A percentile compares a stretch with the other conserved stretches of the same genome.
These are phyloP conservation scores for Drosophila cognata DNA, from an alignment of 2,888 invertebrate species.

Conservation along the genomic window DNA sequence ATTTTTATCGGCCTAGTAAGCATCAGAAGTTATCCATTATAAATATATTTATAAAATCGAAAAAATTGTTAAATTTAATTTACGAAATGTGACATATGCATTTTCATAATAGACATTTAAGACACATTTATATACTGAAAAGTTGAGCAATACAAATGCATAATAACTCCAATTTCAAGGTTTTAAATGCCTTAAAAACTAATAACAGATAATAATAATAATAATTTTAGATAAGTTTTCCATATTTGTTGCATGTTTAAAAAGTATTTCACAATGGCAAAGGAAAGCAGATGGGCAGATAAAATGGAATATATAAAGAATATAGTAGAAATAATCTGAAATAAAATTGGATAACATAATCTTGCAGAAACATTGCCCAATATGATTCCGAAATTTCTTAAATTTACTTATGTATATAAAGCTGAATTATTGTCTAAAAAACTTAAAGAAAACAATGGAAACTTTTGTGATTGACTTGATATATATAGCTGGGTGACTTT, in stretches of 20 bases:
- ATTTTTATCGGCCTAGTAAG: neutral
- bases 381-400: neutral
- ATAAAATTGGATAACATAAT: neutral
- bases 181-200: no score
- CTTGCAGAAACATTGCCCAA: neutral
- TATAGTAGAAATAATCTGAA: neutral
- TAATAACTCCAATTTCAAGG: neutral
- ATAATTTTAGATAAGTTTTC: no score
- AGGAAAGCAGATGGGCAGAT: no score
- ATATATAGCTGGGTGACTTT: neutral
- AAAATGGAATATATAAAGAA: no score
- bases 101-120: neutral
- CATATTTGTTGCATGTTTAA: neutral
- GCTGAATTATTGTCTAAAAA: neutral
- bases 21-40: neutral
- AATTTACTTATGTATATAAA: neutral
- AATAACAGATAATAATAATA: no score
- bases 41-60: neutral
- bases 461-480: neutral
- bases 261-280: no score
- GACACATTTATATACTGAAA: neutral
- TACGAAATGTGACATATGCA: neutral
- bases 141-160: neutral
- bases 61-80: neutral
- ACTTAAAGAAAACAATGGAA: neutral